These are phyloP conservation scores for Petromus typicus DNA, from an alignment of 2,113 vertebrate genomes.

Conservation along the genomic window DNA sequence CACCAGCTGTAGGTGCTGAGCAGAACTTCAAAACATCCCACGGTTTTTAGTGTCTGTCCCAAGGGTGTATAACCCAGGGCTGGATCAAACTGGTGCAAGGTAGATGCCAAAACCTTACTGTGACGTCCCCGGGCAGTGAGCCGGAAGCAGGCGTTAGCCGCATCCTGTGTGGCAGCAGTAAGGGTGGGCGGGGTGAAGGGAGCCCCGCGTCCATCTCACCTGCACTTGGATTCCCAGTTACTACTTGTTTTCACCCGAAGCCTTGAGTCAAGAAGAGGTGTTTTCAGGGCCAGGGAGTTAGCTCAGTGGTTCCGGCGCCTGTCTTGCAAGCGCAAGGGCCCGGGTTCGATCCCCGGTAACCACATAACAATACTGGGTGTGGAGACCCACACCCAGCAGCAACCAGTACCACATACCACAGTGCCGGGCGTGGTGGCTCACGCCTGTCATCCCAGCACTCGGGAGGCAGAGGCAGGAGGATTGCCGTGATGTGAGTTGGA, in stretches of 20 bases:
- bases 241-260: background rate
- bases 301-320: too few relatives aligned
- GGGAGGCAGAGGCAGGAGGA: too few relatives aligned
- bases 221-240: background rate
- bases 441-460: too few relatives aligned
- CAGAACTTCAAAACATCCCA: background rate
- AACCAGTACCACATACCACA: too few relatives aligned
- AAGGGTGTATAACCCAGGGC: background rate
- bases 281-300: background rate
- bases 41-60: too few relatives aligned
- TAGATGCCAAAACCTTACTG: background rate
- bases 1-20: background rate
- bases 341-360: too few relatives aligned
- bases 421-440: too few relatives aligned
- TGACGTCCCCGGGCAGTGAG: background rate
- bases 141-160: background rate
- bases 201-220: background rate
- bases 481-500: too few relatives aligned
- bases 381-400: too few relatives aligned
- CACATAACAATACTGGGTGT: too few relatives aligned
- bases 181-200: background rate
- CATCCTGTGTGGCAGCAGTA: background rate
- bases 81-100: background rate
- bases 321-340: too few relatives aligned
- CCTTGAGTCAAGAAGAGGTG: background rate